Evolutionary conservation across 2,888 invertebrate species (phyloP), one percentile per base, ranked within the genome.

Genomic region (Nebria salina): DNA sequence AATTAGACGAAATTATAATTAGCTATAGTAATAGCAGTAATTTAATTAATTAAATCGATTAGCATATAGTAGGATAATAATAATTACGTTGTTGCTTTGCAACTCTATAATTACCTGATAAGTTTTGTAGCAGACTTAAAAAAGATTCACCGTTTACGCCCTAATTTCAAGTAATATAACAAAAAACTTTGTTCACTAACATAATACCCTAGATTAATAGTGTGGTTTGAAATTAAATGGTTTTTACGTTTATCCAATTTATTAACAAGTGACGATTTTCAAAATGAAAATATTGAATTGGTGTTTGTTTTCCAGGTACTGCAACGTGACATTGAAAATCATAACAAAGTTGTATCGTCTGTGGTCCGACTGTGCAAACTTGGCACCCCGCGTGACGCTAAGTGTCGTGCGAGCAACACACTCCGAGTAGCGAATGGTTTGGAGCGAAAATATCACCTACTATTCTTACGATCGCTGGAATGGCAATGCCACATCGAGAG

Each of bases 241-340:
- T 0, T 54, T 13, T 54, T 13, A 7, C 54, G 2, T 8, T 6
- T 54, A 54, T 54, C 54, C 9, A 43, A 20, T 20, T 20, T 20
- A 5, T 5, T 34, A 34, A 34, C 34, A 5, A 2, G 34, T 2
- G 34, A 34, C 5, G 34, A 5, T 34, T 34, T 34, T 34, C 2
- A 34, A 34, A 2, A 34, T 34, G 54, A 54, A 54, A 54, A 54
- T 54, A 54, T 54, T 54, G 68, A 77, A 75, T 76, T 83, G 66
- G 81, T 83, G 70, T 77, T 82, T 82, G 82, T 82, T 5, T 54
- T 54, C 7, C 92, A 97, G 97, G 95, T 95, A 91, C 93, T 97
- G 89, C 96, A 97, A 91, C 93, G 94, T 88, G 96, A 97, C 91
- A 96, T 97, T 90, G 96, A 96, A 92, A 95, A 96, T 89, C 96